These are phyloP conservation scores for Gallinago undulata DNA, from an alignment of 2,113 vertebrate genomes.

Conservation along the genomic window DNA sequence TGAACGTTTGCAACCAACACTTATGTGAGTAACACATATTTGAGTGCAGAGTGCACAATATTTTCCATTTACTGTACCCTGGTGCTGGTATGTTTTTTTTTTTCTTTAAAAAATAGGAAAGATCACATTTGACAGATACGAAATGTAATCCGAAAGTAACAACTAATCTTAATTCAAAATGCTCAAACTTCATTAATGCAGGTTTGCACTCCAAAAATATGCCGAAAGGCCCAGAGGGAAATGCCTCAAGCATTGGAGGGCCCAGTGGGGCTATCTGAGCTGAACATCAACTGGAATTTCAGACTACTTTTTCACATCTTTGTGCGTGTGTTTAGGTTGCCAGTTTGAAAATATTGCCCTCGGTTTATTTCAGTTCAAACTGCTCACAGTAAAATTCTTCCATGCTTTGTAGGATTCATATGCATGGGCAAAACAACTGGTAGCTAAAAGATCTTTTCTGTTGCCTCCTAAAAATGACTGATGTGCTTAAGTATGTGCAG, in stretches of 20 bases:
- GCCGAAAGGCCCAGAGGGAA: neutral
- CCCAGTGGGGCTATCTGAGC: neutral
- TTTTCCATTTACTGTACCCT: slow-evolving; percentile 60
- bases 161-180: slow-evolving; percentile 29
- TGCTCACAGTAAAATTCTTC: neutral
- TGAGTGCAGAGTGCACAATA: slow-evolving; percentile 20
- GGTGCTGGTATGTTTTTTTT: neutral
- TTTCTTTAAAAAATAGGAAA: slow-evolving; percentile 22
- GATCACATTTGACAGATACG: slow-evolving; percentile 33
- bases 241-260: neutral
- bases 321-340: neutral
- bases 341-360: neutral
- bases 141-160: slow-evolving; percentile 41
- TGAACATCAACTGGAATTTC: neutral
- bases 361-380: neutral
- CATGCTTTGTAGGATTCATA: neutral
- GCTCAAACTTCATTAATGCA: neutral
- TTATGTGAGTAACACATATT: slow-evolving; percentile 52
- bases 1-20: slow-evolving; percentile 46
- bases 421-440: neutral
- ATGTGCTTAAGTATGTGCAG: neutral
- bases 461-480: neutral
- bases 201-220: neutral
- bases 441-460: neutral
- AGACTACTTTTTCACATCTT: neutral